Evolutionary conservation across 2,797 vertebrate species (phyloP).

Genomic region (Mycteria americana): DNA sequence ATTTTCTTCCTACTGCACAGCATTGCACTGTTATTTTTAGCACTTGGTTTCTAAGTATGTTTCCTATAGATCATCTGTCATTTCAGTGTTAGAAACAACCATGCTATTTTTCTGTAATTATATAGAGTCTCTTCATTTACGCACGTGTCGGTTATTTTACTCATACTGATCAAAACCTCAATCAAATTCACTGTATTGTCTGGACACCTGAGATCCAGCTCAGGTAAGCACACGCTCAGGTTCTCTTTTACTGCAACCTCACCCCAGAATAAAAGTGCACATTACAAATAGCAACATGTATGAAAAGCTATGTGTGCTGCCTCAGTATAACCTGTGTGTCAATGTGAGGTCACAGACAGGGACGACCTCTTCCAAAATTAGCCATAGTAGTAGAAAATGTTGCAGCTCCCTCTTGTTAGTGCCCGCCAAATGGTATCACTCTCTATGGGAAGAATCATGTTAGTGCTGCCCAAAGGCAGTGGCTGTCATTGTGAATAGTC

Average conservation of each 20-base stretch:
- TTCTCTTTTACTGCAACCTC: background rate
- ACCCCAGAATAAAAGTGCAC: background rate
- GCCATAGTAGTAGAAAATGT: background rate
- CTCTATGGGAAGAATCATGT: background rate
- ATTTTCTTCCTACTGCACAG: background rate
- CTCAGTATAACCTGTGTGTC: background rate
- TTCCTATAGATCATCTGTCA: conserved; percentile 8
- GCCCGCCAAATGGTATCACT: background rate
- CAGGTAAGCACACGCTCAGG: background rate
- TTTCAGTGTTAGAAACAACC: background rate
- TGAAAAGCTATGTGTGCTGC: background rate
- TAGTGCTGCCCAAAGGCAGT: background rate
- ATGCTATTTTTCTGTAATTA: background rate
- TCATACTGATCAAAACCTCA: background rate
- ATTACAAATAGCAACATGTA: background rate
- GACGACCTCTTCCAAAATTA: background rate
- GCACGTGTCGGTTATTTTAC: background rate
- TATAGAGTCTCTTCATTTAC: background rate
- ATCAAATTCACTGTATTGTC: background rate
- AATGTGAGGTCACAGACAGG: background rate
- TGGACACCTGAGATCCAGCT: background rate
- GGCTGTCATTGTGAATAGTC: background rate
- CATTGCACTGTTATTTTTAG: conserved; percentile 22
- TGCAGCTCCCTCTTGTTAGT: background rate
- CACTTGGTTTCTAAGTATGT: background rate